Conservation (phyloP, 2,888 invertebrate genomes). For the Mechanitis messenoides region DNA sequence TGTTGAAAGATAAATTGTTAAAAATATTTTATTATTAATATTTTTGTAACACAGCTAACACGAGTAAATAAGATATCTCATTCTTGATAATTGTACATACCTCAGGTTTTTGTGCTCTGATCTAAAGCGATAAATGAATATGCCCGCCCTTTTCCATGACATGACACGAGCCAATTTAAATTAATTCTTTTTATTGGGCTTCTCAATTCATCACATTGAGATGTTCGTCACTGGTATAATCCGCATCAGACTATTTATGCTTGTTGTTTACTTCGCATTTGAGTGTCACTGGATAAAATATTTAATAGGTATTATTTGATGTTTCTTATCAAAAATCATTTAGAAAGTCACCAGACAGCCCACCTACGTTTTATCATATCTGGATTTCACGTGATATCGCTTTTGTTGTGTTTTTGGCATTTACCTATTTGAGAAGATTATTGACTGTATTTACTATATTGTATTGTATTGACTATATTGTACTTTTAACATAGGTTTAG, state of each 20-base stretch:
- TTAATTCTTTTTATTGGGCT: slow-evolving; percentile 25
- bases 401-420: background rate
- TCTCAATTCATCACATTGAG: slow-evolving; percentile 26
- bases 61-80: background rate
- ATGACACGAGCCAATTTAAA: slow-evolving; percentile 23
- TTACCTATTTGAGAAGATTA: slow-evolving; percentile 1
- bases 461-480: too few relatives aligned
- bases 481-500: too few relatives aligned
- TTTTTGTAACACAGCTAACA: background rate
- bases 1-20: too few relatives aligned
- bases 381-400: background rate
- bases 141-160: slow-evolving; percentile 24
- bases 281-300: too few relatives aligned
- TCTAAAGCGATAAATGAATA: slow-evolving; percentile 23
- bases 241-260: background rate
- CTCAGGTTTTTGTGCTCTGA: background rate
- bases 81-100: background rate
- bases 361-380: background rate
- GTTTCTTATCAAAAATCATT: background rate
- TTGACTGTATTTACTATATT: background rate
- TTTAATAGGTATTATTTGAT: too few relatives aligned
- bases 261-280: background rate
- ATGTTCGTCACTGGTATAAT: slow-evolving; percentile 10
- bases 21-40: too few relatives aligned
- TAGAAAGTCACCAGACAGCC: background rate